Base-by-base conservation (phyloP, 2,113 vertebrate species). In the Eulacestoma nigropectus region DNA sequence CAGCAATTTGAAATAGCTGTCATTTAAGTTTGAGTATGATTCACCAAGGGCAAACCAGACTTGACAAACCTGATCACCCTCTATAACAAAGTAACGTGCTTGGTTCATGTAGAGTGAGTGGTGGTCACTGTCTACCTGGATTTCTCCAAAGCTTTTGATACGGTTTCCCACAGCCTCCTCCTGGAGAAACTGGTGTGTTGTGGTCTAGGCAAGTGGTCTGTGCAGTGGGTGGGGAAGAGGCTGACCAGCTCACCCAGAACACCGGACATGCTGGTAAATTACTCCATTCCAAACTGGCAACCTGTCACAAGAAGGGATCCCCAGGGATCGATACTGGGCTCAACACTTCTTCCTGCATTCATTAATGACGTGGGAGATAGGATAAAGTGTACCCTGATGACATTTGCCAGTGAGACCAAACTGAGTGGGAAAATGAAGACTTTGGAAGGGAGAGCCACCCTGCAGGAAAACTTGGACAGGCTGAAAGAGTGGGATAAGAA, bases 1-100 rank as follows among this genome's bases (percentile, higher is more conserved):
- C 89, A 96, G 76, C 92, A 91, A 95, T 93, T 95, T 95, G 86
- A 96, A 97, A 96, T 95, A 94, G 90, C 95, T 96, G 83, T 90
- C 56, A 39, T 88, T 94, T 92, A 90, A 90, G 47, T 87, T 89
- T 73, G 49, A 80, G 39, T 82, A 19, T 63, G 56, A 68, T 69
- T 84, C 16, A 27, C 49, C 49, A 77, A 84, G 64, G 35, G 56
- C 32, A 77, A 63, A 63, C 37, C 27, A 63, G 27, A 27, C 49
- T 41, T 63, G 49, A 56, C 26, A 90, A 69, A 49, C 30, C 17
- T 20, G 18, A 56, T 63, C 0, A 0, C 42, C 42, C 57, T 56
- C 35, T 29, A 3, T 10, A 15, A 20, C 41, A 49, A 37, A 55
- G 30, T 3, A 32, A 16, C 0, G 0, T 22, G 11, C 62, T 55